Base-by-base conservation (phyloP, 2,888 invertebrate genomes). In the Nebria brevicollis region DNA sequence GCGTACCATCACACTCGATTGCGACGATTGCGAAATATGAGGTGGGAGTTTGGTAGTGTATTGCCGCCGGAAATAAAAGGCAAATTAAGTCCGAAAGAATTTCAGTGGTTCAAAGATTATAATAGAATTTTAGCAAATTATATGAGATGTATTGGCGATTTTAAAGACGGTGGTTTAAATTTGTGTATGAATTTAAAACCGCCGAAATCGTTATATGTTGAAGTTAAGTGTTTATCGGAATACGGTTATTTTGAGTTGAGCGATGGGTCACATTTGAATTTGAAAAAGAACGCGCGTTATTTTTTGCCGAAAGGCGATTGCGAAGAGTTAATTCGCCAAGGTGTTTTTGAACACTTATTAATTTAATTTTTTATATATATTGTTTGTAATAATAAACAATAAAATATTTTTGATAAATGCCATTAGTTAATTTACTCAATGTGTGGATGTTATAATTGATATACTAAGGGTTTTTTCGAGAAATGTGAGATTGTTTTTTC, bases 31-130 rank as follows among this genome's bases (percentile, higher is more conserved):
- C 93, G 95, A 85, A 93, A 95, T n/a, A 92, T 97, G 88, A 92
- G 99, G 73, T 99, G 99, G 99, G 96, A 98, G 86, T 96, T 98
- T 87, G 99, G 99, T 0, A 95, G 97, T 65, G 94, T 97, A 73
- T 89, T 99, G 78, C 98, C 98, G 0, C 88, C 93, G 0, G 97
- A 98, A 87, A 94, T 98, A 0, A 94, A 95, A 87, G 91, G 92
- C 78, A 93, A 95, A 82, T 89, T 98, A 66, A 94, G 95, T 76
- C 94, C 95, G 86, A 92, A 94, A 0, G 98, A 98, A 90, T 92
- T 94, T 43, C 92, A 94, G 82, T 99, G 97, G 95, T 97, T 98
- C 86, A 94, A 94, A 77, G 94, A 94, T 83, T 98, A 99, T 88
- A 97, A 96, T 72, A 95, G 94, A 86, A 93, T 93, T 64, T 89